Base-by-base conservation (phyloP, 2,113 vertebrate genomes). In the Brachyistius frenatus region DNA sequence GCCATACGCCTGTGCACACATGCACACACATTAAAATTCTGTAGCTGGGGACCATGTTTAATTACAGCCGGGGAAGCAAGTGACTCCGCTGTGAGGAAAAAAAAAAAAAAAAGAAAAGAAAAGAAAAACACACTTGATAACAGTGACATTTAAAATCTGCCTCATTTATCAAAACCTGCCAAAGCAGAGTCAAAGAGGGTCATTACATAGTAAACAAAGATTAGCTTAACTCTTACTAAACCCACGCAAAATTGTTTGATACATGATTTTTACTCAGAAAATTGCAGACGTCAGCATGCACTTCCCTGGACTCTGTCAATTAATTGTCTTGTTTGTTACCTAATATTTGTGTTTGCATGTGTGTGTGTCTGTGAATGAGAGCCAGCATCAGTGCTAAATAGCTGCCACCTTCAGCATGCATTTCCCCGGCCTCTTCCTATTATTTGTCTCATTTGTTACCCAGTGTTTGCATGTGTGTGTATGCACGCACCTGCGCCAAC, bases 121-220 rank as follows among this genome's bases (percentile, higher is more conserved):
- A 67, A 68, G 64, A 67, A 57, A 79, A 76, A 66, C 49, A 78
- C 84, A 92, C 88, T 91, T 91, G 88, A 91, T 93, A 91, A 88
- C 90, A 88, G 85, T 93, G 92, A 91, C 91, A 92, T 92, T 93
- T 92, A 92, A 87, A 93, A 92, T 91, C 89, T 92, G 89, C 89
- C 88, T 91, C 93, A 91, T 93, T 93, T 91, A 93, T 92, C 91
- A 93, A 90, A 89, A 85, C 85, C 93, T 93, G 91, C 86, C 90
- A 91, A 88, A 80, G 86, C 85, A 75, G 89, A 91, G 91, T 91
- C 90, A 93, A 84, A 90, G 66, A 92, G 91, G 93, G 93, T 91
- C 89, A 91, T 90, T 90, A 87, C 88, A 91, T 86, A 84, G 91
- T 91, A 93, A 93, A 93, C 91, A 93, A 69, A 87, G 80, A 93